These are phyloP conservation scores for Acipenser oxyrinchus DNA, from an alignment of 2,797 vertebrate species.

Conservation along the genomic window DNA sequence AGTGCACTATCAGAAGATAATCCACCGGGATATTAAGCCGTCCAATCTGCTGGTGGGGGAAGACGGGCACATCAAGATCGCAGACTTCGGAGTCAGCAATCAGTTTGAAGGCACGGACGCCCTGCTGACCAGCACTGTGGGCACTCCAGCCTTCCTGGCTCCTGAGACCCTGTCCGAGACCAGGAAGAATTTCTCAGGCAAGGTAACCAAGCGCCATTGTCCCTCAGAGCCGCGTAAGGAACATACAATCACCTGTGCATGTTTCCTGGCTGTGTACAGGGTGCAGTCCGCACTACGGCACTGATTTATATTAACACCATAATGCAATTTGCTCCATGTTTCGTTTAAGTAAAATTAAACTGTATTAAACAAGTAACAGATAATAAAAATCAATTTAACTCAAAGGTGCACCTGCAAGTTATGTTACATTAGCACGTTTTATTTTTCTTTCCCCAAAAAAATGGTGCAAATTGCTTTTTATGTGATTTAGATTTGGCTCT, in stretches of 20 bases:
- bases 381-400: no score
- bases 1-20: conserved; percentile 98
- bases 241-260: conserved; percentile 16
- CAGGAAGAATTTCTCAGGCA: conserved; percentile 93
- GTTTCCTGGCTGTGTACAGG: background rate
- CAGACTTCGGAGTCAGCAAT: conserved; percentile 94
- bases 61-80: conserved; percentile 90
- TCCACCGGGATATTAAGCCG: conserved; percentile 93
- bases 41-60: conserved; percentile 93
- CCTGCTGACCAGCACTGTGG: conserved; percentile 89
- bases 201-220: conserved; percentile 57
- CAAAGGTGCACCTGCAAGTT: no score
- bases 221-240: conserved; percentile 25
- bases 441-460: no score
- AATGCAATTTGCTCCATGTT: background rate
- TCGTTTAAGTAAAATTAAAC: no score
- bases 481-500: no score
- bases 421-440: no score
- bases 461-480: no score
- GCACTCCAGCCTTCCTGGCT: conserved; percentile 92
- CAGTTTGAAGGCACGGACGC: conserved; percentile 93
- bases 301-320: no score
- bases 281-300: no score
- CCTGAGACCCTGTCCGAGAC: conserved; percentile 90
- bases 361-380: no score